Evolutionary conservation across 2,113 vertebrate genomes (phyloP), one percentile per base, ranked within the genome.

Genomic region (Chaetodon auriga): DNA sequence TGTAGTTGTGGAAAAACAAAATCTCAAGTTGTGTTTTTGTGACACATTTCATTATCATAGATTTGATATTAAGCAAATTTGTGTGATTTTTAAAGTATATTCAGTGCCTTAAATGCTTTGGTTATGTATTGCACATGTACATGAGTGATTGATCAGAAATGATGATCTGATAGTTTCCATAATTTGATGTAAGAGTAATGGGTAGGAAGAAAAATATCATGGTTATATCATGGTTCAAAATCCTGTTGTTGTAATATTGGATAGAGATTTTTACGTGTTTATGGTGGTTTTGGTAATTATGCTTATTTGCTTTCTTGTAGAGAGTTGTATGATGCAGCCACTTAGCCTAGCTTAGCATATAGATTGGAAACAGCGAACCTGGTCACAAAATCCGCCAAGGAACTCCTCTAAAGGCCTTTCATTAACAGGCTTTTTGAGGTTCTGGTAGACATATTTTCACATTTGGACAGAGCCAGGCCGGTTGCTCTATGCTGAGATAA

Each of bases 31-130:
- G 1, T 64, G 13, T 62, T 0, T 45, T 43, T 70, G 68, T 25
- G 76, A 76, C 69, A 83, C 66, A 88, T 87, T 83, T 86, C 38
- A 75, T 64, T 16, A 0, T 54, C 5, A 12, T 54, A 53, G 25
- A 60, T 66, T n/a, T 58, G 4, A 35, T 36, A 54, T 21, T 46
- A 5, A 74, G 64, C 1, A 10, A 10, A 30, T 54, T 46, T 48
- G 46, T 85, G 25, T 55, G n/a, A 63, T 77, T 83, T 83, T 71
- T 64, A 51, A 11, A 55, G 35, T n/a, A 8, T 58, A 43, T 43
- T 68, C 2, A 62, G 11, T 15, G 36, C 10, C 60, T 63, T 68
- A 19, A 43, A 11, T 53, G 74, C 8, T 57, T 23, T 58, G 15
- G 46, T 7, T 65, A 2, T 51, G 51, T 63, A 14, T 41, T 21